Evolutionary conservation across 2,888 invertebrate species (phyloP).

Genomic region (Tachina lurida): DNA sequence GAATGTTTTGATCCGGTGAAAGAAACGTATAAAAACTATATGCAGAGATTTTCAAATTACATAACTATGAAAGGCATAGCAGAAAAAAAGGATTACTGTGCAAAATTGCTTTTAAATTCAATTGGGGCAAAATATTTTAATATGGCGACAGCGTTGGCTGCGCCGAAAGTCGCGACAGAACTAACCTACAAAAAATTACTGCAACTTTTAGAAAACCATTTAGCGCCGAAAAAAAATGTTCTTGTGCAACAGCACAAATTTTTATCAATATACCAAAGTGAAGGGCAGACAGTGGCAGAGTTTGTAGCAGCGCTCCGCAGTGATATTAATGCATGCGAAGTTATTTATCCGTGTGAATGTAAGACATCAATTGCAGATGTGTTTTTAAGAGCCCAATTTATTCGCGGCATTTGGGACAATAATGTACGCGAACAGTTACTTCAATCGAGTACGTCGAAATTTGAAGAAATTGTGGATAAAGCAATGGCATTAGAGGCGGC

Average conservation of each 20-base stretch:
- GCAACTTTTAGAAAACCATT: conserved; percentile 25
- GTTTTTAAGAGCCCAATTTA: conserved; percentile 57
- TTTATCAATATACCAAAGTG: conserved; percentile 38
- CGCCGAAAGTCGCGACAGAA: neutral
- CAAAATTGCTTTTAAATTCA: conserved; percentile 47
- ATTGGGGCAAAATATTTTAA: conserved; percentile 45
- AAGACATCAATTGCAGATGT: conserved; percentile 25
- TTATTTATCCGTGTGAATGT: neutral
- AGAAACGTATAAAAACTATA: too few relatives aligned
- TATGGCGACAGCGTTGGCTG: conserved; percentile 8
- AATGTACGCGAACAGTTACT: conserved; percentile 44
- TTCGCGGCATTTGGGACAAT: conserved; percentile 44
- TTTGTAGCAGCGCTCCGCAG: neutral
- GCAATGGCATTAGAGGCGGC: too few relatives aligned
- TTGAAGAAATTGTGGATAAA: too few relatives aligned
- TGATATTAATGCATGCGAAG: conserved; percentile 28
- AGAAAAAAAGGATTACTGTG: neutral
- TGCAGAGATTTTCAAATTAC: conserved; percentile 26
- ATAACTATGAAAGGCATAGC: conserved; percentile 4
- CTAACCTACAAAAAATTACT: conserved; percentile 22
- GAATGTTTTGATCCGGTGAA: too few relatives aligned
- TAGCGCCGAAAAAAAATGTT: conserved; percentile 19
- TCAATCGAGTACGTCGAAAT: neutral
- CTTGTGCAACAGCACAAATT: conserved; percentile 31
- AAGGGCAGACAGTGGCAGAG: conserved; percentile 20